Percentiles rank a stretch among this genome's conserved stretches.
Evolutionary conservation across 2,797 vertebrate genomes (phyloP).

Genomic region (Sebastes oblongus): DNA sequence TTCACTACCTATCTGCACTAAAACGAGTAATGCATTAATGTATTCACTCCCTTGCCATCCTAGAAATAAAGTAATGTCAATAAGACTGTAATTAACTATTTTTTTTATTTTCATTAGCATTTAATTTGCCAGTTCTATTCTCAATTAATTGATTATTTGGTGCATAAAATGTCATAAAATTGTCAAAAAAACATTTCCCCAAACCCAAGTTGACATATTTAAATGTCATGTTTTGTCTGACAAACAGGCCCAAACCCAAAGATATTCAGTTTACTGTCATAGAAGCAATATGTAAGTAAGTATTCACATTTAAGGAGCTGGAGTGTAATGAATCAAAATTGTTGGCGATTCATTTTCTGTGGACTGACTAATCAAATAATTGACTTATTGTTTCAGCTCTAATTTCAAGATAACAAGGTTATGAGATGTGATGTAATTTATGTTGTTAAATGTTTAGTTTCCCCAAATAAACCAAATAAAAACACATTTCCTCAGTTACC

Average conservation of each 20-base stretch:
- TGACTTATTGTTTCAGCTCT: not conserved
- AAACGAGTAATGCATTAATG: conserved; percentile 3
- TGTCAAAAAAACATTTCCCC: not conserved
- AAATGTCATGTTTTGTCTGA: not conserved
- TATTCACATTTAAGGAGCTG: not conserved
- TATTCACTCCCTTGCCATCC: not conserved
- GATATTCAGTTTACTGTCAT: not conserved
- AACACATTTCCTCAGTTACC: not conserved
- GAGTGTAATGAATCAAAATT: not conserved
- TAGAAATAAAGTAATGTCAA: not conserved
- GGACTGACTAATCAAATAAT: not conserved
- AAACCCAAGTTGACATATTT: not conserved
- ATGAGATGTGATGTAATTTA: not conserved
- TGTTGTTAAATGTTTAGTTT: not conserved
- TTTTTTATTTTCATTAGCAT: not conserved
- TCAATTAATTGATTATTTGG: not conserved
- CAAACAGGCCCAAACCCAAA: not conserved
- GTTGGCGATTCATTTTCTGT: not conserved
- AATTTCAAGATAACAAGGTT: not conserved
- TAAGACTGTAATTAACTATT: not conserved
- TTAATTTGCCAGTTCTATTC: not conserved
- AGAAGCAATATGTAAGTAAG: not conserved
- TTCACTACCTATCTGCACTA: conserved; percentile 34
- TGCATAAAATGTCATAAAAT: not conserved
- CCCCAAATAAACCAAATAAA: not conserved